phyloP scores from a whole-genome alignment of 2,797 vertebrate genomes.

The Adelosebastes latens region DNA sequence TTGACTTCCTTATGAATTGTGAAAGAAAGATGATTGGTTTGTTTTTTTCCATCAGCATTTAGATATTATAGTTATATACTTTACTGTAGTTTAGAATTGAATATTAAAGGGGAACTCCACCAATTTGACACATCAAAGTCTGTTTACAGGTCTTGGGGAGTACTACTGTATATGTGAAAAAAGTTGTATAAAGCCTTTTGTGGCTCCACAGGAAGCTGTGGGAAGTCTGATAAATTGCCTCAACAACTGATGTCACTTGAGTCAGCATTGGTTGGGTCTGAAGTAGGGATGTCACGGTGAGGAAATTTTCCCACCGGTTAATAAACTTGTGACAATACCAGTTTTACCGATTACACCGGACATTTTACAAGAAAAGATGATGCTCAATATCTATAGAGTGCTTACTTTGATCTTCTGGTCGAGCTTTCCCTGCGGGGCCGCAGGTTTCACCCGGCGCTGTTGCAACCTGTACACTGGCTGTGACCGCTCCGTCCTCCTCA shows the following conservation, averaged over 20 bases:
- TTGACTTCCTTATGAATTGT: slow-evolving; percentile 29
- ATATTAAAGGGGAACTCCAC: background rate
- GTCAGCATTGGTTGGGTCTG: background rate
- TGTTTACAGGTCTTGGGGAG: background rate
- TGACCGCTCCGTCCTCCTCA: no score
- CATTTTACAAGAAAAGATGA: no score
- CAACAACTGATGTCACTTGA: background rate
- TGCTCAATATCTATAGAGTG: no score
- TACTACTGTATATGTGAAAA: background rate
- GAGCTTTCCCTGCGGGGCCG: no score
- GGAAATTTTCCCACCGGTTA: no score
- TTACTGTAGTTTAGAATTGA: background rate
- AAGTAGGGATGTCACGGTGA: no score
- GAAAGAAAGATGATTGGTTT: background rate
- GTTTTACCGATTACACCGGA: no score
- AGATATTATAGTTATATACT: background rate
- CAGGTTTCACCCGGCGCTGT: no score
- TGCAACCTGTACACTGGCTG: no score
- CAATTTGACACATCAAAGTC: background rate
- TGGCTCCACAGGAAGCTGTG: background rate
- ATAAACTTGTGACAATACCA: no score
- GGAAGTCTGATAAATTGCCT: background rate
- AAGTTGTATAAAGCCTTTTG: background rate
- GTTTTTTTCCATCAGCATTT: slow-evolving; percentile 16
- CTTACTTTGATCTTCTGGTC: no score